Evolutionary conservation across 2,113 vertebrate genomes (phyloP), one percentile per base, ranked within the genome.

Genomic region (Gymnarchus niloticus): DNA sequence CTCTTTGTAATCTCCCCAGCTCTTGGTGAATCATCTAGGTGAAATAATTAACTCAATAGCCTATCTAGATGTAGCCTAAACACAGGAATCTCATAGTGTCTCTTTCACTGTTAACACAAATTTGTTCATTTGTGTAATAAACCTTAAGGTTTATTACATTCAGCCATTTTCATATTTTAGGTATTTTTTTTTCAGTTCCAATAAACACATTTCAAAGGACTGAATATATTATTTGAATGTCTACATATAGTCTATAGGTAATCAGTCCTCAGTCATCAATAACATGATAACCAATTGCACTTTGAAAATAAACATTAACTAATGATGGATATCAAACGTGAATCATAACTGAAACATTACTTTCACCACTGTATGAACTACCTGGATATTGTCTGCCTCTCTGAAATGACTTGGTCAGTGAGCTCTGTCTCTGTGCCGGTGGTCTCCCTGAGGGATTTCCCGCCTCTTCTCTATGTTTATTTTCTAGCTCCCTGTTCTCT

Each of bases 1-100:
- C 83, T 86, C 82, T 7, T 82, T 73, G 86, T 89, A 59, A 89
- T 89, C 48, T 87, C 76, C 10, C 65, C 1, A 85, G 88, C 85
- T 89, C 87, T 86, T 85, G 76, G 85, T 73, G 86, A 87, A 86
- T 87, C 82, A 81, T 23, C 85, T 87, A 84, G 37, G 84, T 33
- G 41, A 83, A 41, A 86, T 37, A 80, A 54, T 81, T 52, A 81
- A 81, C 2, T 52, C 80, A 52, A 81, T 37, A 54, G 80, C 80
- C 56, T 44, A 44, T 9, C 21, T 83, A 44, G 1, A 77, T 87
- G 82, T 87, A 87, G 86, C 51, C 49, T 83, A 83, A 86, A 86
- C 48, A 65, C 46, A 86, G 33, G 81, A 84, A 80, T 80, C 77
- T 44, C 21, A 80, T 80, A 80, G 77, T 80, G 77, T 80, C 77